Conservation (phyloP, 2,797 vertebrate genomes). For the Hypotaenidia okinawae region DNA sequence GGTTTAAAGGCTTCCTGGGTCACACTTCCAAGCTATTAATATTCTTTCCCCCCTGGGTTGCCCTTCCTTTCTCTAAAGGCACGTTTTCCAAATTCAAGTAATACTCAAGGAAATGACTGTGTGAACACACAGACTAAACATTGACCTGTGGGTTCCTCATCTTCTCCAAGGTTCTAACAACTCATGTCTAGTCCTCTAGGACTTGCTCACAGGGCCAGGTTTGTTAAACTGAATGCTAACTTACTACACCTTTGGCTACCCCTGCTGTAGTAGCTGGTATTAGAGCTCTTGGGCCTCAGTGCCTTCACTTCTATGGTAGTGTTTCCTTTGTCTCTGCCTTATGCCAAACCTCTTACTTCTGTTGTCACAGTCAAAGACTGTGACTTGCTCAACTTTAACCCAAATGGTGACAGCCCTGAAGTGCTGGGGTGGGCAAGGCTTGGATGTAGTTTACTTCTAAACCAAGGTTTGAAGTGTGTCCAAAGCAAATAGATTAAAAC, state of each 20-base stretch:
- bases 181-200: rapidly evolving
- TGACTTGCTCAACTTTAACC: not conserved
- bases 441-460: not conserved
- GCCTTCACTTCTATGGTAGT: not conserved
- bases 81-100: not conserved
- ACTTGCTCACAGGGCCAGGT: not conserved
- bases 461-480: not conserved
- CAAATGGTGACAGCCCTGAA: too few species aligned
- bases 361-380: not conserved
- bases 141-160: not conserved
- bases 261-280: not conserved
- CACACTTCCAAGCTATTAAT: too few species aligned
- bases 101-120: not conserved
- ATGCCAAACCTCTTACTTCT: not conserved
- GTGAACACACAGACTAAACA: not conserved
- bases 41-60: not conserved
- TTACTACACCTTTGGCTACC: not conserved
- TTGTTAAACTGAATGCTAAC: not conserved
- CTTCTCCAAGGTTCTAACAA: not conserved
- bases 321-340: not conserved
- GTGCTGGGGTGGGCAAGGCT: not conserved
- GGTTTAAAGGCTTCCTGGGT: too few species aligned
- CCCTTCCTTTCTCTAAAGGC: not conserved
- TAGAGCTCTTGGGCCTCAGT: too few species aligned
- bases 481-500: not conserved